Conservation (phyloP, 2,888 invertebrate genomes). For the Patella caerulea region DNA sequence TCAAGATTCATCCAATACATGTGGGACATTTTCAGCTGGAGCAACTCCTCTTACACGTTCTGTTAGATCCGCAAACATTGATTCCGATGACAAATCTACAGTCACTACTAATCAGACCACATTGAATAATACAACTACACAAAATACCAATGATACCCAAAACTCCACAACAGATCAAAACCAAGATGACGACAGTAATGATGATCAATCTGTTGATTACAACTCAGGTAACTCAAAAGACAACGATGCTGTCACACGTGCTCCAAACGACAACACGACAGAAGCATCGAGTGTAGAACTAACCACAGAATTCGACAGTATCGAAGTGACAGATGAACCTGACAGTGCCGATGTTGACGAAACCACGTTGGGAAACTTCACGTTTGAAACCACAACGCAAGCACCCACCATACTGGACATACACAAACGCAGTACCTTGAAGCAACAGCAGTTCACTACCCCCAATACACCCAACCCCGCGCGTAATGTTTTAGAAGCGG, state of each 20-base stretch:
- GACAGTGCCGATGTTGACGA: not conserved
- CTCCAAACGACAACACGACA: slow-evolving; percentile 9
- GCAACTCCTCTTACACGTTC: too few relatives aligned
- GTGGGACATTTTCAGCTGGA: slow-evolving; percentile 16
- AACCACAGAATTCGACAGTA: not conserved
- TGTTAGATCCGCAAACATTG: not conserved
- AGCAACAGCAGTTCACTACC: too few relatives aligned
- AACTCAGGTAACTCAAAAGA: too few relatives aligned
- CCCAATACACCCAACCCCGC: too few relatives aligned
- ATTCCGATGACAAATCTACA: not conserved
- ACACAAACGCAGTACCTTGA: not conserved
- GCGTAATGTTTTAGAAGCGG: too few relatives aligned
- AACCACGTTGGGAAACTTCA: not conserved
- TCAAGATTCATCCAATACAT: not conserved
- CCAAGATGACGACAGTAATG: slow-evolving; percentile 16
- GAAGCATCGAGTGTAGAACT: not conserved
- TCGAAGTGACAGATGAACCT: slow-evolving; percentile 7
- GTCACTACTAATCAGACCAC: too few relatives aligned
- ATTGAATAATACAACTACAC: too few relatives aligned
- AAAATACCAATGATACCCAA: too few relatives aligned
- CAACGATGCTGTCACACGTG: not conserved
- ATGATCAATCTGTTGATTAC: not conserved
- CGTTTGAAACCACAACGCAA: slow-evolving; percentile 3
- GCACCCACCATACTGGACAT: not conserved
- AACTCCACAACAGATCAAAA: not conserved